Evolutionary conservation across 2,113 vertebrate genomes (phyloP).

Genomic region (Hoplias malabaricus): DNA sequence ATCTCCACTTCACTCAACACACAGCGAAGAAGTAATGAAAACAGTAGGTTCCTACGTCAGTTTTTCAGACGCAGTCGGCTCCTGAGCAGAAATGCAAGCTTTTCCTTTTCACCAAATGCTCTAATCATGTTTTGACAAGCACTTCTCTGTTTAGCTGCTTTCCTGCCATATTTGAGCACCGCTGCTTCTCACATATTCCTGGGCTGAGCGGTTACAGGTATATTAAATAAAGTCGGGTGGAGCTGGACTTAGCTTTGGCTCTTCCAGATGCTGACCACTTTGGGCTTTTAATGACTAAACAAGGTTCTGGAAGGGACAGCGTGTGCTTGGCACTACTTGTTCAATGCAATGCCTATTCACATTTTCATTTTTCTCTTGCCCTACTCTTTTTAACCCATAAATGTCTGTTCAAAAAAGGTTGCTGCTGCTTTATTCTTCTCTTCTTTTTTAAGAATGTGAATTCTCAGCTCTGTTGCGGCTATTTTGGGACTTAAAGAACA

Average conservation of each 20-base stretch:
- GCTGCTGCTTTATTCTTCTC: not conserved
- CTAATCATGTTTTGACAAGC: not conserved
- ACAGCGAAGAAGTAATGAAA: not conserved
- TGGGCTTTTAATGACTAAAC: conserved; percentile 65
- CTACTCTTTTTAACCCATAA: not conserved
- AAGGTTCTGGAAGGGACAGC: conserved; percentile 61
- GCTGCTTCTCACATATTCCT: conserved; percentile 45
- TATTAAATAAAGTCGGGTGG: conserved; percentile 59
- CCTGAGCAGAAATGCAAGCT: not conserved
- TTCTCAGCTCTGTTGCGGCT: no score
- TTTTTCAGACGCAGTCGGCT: not conserved
- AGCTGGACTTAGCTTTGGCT: conserved; percentile 54
- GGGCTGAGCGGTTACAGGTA: conserved; percentile 58
- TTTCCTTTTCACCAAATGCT: not conserved
- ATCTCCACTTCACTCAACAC: not conserved
- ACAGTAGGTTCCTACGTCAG: not conserved
- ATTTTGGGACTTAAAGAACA: no score
- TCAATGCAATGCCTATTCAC: conserved; percentile 50
- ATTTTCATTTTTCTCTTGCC: conserved; percentile 21
- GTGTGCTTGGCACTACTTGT: conserved; percentile 54
- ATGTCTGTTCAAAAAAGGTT: not conserved
- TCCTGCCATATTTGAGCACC: conserved; percentile 49
- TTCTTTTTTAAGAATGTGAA: not conserved
- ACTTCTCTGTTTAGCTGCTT: conserved; percentile 37
- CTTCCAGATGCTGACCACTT: conserved; percentile 60